Conservation (phyloP, 2,113 vertebrate species). For the Hipposideros armiger region DNA sequence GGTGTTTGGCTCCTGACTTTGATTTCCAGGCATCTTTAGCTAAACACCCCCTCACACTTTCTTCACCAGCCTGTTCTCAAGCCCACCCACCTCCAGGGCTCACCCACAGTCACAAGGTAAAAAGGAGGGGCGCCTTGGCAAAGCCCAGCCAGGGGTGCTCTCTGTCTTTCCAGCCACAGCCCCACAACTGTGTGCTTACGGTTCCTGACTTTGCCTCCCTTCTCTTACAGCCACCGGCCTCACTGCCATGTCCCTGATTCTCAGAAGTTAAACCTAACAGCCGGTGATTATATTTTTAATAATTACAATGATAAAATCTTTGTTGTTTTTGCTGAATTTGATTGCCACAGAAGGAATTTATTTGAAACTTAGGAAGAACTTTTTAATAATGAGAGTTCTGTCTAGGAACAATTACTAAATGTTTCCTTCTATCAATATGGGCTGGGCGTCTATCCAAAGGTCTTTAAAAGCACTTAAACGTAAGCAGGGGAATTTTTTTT, state of each 20-base stretch:
- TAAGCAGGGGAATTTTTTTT: background rate
- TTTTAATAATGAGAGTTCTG: background rate
- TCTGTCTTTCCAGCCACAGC: background rate
- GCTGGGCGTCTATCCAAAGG: background rate
- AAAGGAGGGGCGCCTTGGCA: background rate
- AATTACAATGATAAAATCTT: background rate
- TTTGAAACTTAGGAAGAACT: background rate
- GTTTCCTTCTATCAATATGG: background rate
- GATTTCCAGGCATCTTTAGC: background rate
- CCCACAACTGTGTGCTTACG: too few relatives aligned
- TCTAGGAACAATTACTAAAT: background rate
- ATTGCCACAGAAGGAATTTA: background rate
- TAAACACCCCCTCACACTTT: background rate
- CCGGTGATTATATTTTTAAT: background rate
- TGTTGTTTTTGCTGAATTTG: background rate
- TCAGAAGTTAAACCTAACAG: background rate
- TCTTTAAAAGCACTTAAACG: background rate
- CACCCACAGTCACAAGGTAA: fast-evolving
- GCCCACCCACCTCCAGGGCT: background rate
- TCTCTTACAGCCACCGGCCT: background rate
- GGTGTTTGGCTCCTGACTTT: background rate
- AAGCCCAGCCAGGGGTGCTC: background rate
- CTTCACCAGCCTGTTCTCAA: background rate
- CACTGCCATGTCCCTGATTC: background rate
- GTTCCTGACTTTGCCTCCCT: background rate